Percentiles rank a stretch among this genome's conserved stretches.
Evolutionary conservation across 2,797 vertebrate species (phyloP).

Genomic region (Nyctalus aviator): DNA sequence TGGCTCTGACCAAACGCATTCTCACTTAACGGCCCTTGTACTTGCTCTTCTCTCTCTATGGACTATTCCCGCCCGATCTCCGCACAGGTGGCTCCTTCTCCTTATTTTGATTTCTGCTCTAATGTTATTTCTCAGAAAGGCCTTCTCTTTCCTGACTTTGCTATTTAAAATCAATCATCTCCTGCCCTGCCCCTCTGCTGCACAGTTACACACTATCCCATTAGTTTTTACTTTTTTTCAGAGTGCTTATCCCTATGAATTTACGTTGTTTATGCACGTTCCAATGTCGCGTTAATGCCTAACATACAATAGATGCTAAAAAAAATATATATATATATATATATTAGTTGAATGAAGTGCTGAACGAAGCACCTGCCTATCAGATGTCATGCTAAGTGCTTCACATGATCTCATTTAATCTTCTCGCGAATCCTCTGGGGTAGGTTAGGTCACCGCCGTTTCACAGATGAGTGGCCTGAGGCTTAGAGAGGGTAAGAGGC

Average conservation of each 20-base stretch:
- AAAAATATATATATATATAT: background rate
- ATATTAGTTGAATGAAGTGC: background rate
- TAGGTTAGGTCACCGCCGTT: background rate
- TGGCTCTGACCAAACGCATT: background rate
- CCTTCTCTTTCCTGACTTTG: background rate
- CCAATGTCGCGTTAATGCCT: background rate
- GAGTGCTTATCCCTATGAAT: background rate
- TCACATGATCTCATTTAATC: background rate
- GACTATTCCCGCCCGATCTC: background rate
- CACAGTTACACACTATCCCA: background rate
- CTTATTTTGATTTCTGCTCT: background rate
- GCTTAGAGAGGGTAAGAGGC: background rate
- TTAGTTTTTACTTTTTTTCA: background rate
- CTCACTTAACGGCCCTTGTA: background rate
- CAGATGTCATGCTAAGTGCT: background rate
- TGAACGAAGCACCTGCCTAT: background rate
- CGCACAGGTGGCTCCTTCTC: background rate
- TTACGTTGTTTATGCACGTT: background rate
- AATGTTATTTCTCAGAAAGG: background rate
- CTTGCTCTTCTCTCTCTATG: background rate
- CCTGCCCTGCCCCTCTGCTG: rapidly evolving
- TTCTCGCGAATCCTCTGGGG: background rate
- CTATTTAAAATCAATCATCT: background rate
- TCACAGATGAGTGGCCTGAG: background rate
- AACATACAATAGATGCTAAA: background rate